These are phyloP conservation scores for Marmota monax DNA, from an alignment of 2,113 vertebrate genomes.

Conservation along the genomic window DNA sequence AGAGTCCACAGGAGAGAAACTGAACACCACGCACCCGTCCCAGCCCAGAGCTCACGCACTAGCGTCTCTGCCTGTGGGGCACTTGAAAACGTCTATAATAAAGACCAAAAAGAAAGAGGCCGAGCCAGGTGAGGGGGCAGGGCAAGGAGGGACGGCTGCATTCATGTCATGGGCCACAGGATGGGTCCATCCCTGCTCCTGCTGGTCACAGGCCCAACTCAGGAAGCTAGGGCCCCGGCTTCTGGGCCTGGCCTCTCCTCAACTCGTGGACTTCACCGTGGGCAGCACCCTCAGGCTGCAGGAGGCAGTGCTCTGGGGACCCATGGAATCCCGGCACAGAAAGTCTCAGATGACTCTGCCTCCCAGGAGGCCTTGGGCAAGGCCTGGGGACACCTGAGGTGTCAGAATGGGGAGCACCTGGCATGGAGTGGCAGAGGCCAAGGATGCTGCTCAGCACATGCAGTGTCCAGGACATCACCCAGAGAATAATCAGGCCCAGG, in stretches of 20 bases:
- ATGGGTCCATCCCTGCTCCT: not conserved
- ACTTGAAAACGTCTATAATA: not conserved
- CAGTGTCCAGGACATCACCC: too few species aligned
- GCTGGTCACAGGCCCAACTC: not conserved
- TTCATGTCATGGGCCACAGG: not conserved
- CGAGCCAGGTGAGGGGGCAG: not conserved
- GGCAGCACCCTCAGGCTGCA: too few species aligned
- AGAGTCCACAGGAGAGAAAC: too few species aligned
- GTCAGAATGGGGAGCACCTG: too few species aligned
- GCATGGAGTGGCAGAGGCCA: too few species aligned
- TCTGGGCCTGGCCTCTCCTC: too few species aligned
- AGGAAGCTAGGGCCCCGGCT: not conserved
- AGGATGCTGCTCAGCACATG: too few species aligned
- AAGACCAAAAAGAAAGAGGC: not conserved
- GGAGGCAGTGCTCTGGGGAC: not conserved
- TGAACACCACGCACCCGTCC: not conserved
- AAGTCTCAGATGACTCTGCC: not conserved
- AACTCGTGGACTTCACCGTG: not conserved
- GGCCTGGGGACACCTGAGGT: not conserved
- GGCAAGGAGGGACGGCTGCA: not conserved
- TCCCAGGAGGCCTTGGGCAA: not conserved
- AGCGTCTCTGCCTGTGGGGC: not conserved
- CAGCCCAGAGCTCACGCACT: not conserved
- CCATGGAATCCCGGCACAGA: not conserved
- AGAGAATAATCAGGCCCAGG: too few species aligned